Conservation (phyloP, 2,113 vertebrate genomes). For the Rana temporaria region DNA sequence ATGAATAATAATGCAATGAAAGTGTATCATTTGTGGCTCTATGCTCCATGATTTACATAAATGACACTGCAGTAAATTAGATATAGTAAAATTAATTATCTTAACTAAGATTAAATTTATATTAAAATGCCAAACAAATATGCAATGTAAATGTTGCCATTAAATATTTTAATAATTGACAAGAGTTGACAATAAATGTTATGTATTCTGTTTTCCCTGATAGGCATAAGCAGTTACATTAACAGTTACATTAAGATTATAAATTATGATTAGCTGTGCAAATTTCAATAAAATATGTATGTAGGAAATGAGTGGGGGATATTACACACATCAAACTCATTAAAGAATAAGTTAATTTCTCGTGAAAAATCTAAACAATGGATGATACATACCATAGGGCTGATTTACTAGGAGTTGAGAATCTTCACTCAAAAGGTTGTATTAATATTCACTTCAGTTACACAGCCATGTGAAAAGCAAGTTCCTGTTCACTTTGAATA, state of each 20-base stretch:
- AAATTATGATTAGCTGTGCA: too few species aligned
- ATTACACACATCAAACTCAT: too few species aligned
- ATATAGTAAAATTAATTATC: not conserved
- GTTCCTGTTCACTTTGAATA: too few species aligned
- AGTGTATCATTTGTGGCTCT: not conserved
- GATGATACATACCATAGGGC: too few species aligned
- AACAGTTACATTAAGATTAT: not conserved
- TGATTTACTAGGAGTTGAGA: too few species aligned
- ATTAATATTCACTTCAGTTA: too few species aligned
- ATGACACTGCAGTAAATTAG: constrained; percentile 2
- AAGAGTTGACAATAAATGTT: not conserved
- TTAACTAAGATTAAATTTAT: not conserved
- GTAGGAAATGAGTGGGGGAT: too few species aligned
- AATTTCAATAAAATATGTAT: too few species aligned
- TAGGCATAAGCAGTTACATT: not conserved
- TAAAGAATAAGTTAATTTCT: too few species aligned
- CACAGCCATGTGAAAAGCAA: too few species aligned
- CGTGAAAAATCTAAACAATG: too few species aligned
- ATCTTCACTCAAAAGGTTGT: too few species aligned
- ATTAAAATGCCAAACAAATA: not conserved
- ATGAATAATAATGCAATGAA: not conserved
- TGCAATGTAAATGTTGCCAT: not conserved
- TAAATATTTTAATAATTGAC: not conserved
- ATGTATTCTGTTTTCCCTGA: not conserved
- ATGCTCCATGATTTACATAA: not conserved